These are phyloP conservation scores for Carassius gibelio DNA, from an alignment of 2,113 vertebrate genomes.

Conservation along the genomic window DNA sequence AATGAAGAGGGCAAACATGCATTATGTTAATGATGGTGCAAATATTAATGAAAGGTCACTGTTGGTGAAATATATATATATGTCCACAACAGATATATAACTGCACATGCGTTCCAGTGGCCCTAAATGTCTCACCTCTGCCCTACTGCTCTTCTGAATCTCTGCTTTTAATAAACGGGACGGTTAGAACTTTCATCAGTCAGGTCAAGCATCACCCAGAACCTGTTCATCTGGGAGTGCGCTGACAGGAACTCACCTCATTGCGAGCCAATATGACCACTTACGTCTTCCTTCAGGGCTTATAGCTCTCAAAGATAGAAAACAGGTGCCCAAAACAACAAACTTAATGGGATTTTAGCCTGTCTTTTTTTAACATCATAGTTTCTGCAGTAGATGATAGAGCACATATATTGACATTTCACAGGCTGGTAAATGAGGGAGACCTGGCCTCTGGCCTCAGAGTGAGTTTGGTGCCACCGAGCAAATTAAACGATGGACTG, in stretches of 20 bases:
- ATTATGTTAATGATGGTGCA: background rate
- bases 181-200: conserved; percentile 31
- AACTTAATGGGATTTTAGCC: conserved; percentile 31
- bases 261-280: conserved; percentile 17
- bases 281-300: conserved; percentile 11
- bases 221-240: conserved; percentile 26
- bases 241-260: conserved; percentile 16
- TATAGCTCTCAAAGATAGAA: conserved; percentile 36
- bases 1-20: background rate
- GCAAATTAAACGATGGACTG: conserved; percentile 66
- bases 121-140: conserved; percentile 11
- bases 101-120: background rate
- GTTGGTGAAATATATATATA: background rate
- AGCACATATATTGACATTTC: conserved; percentile 68
- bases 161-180: conserved; percentile 32
- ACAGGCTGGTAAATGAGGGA: conserved; percentile 62
- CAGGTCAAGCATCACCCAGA: conserved; percentile 21
- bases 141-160: conserved; percentile 31
- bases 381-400: conserved; percentile 47
- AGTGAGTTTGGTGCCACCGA: conserved; percentile 63
- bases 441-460: conserved; percentile 53
- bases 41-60: conserved; percentile 8
- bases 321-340: conserved; percentile 20
- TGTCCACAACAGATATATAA: background rate
- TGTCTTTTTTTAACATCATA: background rate